Conservation (phyloP, 2,888 invertebrate genomes). For the Ennomos erosarius region DNA sequence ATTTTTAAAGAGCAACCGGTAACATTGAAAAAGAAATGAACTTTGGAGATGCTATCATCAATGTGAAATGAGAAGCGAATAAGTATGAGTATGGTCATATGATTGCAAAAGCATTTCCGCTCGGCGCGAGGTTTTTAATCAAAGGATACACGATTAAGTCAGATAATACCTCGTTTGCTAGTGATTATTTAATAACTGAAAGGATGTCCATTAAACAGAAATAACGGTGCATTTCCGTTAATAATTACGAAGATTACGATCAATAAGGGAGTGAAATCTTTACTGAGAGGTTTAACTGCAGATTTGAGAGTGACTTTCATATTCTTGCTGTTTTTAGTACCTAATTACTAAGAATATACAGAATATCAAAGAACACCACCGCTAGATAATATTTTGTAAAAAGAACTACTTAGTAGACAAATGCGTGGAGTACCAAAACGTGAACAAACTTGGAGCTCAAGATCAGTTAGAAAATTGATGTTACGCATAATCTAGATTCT, state of each 20-base stretch:
- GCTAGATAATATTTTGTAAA: too few species aligned
- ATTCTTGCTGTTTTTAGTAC: neutral
- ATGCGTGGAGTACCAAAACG: too few species aligned
- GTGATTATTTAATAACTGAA: conserved; percentile 23
- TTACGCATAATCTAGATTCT: too few species aligned
- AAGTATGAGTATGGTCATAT: conserved; percentile 8
- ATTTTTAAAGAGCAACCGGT: too few species aligned
- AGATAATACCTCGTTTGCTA: conserved; percentile 30
- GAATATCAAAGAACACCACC: neutral
- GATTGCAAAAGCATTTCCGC: conserved; percentile 28
- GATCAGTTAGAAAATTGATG: too few species aligned
- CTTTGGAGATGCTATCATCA: too few species aligned
- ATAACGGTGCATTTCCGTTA: conserved; percentile 32
- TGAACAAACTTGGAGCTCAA: too few species aligned
- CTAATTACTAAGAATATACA: neutral
- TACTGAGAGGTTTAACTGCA: neutral
- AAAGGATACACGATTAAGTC: conserved; percentile 31
- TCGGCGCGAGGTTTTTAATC: conserved; percentile 25
- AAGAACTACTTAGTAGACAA: too few species aligned
- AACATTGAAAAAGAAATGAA: too few species aligned
- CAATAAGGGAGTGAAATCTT: conserved; percentile 6
- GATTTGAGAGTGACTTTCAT: conserved; percentile 2
- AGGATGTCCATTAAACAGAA: conserved; percentile 34
- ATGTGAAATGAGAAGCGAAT: conserved; percentile 6
- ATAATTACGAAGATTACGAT: conserved; percentile 6